Evolutionary conservation across 2,113 vertebrate genomes (phyloP).

Genomic region (Brevimyrus niger): DNA sequence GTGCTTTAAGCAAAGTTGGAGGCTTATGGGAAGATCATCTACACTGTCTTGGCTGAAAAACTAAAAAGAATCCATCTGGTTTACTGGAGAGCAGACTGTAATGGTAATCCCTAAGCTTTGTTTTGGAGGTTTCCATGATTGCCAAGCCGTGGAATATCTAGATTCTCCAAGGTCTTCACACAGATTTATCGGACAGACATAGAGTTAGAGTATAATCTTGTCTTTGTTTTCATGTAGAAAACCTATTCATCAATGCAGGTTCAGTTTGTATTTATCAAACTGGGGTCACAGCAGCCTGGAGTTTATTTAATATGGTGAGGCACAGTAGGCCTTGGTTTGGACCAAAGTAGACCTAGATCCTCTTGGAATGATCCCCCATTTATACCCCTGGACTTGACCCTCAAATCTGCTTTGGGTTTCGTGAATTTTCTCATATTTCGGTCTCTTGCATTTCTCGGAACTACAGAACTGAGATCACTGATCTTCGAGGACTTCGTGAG

Average conservation of each 20-base stretch:
- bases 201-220: background rate
- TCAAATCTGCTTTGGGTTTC: background rate
- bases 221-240: background rate
- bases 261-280: background rate
- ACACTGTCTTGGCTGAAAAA: background rate
- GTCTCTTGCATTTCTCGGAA: background rate
- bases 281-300: background rate
- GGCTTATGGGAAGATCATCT: conserved; percentile 1
- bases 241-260: background rate
- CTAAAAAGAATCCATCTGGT: background rate
- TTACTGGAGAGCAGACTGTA: background rate
- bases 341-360: background rate
- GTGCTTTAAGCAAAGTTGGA: conserved; percentile 37
- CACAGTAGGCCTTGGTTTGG: background rate
- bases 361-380: background rate
- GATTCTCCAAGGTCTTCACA: background rate
- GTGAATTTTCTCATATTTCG: background rate
- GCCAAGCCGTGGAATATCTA: background rate
- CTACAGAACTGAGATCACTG: conserved; percentile 4
- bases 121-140: background rate
- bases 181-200: background rate
- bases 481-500: background rate
- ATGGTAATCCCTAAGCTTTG: background rate
- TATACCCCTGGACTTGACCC: background rate
- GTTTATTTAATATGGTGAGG: background rate